Conservation (phyloP, 2,888 invertebrate genomes). For the Dusona sp. region DNA sequence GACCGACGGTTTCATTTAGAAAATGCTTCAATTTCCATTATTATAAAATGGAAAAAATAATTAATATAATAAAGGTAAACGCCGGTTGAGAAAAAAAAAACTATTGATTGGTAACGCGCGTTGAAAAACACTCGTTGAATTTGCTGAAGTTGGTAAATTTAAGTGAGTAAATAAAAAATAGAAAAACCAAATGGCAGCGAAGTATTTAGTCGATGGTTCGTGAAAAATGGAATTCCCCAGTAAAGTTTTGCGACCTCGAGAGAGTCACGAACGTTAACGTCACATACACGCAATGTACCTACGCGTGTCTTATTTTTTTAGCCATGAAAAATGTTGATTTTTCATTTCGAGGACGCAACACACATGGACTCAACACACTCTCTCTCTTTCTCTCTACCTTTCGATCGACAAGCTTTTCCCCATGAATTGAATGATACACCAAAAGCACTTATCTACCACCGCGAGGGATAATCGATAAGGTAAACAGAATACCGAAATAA, state of each 20-base stretch:
- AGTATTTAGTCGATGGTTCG: background rate
- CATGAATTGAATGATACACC: conserved; percentile 49
- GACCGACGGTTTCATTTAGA: no score
- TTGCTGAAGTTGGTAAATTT: conserved; percentile 1
- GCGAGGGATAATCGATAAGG: conserved; percentile 57
- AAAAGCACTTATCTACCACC: conserved; percentile 50
- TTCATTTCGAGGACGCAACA: conserved; percentile 65
- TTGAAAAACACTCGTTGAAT: background rate
- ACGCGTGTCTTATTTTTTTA: conserved; percentile 59
- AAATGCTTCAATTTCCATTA: no score
- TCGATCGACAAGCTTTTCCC: conserved; percentile 23
- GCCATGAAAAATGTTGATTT: conserved; percentile 67
- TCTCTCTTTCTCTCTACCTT: conserved; percentile 6
- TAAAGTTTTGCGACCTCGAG: background rate
- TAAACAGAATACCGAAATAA: conserved; percentile 55
- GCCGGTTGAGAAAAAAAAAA: background rate
- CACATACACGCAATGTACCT: conserved; percentile 25
- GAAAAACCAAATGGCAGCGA: background rate
- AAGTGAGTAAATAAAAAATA: background rate
- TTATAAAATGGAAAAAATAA: background rate
- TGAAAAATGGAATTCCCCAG: background rate
- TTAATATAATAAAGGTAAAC: background rate
- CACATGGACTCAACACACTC: conserved; percentile 24
- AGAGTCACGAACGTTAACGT: conserved; percentile 37
- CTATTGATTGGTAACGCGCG: no score